Percentiles rank a stretch among this genome's conserved stretches.
Evolutionary conservation across 2,113 vertebrate genomes (phyloP).

Genomic region (Psilopsiagon aurifrons): DNA sequence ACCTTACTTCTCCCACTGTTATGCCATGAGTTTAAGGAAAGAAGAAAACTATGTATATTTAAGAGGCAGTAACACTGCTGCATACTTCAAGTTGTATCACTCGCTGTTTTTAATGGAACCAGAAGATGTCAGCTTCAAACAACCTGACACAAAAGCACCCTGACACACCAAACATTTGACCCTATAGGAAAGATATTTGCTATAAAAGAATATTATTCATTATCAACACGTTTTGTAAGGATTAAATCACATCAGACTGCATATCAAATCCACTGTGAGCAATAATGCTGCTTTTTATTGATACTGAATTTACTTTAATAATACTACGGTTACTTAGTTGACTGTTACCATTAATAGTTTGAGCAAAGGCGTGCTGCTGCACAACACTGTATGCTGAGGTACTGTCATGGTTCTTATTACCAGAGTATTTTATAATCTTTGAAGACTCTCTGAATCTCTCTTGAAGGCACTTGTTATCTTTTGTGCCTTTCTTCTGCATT

Average conservation of each 20-base stretch:
- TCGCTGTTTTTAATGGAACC: neutral
- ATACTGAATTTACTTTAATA: neutral
- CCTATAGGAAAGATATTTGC: neutral
- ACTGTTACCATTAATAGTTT: neutral
- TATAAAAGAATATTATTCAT: neutral
- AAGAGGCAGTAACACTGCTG: neutral
- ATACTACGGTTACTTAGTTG: neutral
- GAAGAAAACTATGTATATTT: neutral
- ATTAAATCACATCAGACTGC: neutral
- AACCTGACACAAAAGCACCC: neutral
- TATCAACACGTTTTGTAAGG: neutral
- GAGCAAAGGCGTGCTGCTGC: neutral
- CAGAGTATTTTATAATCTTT: neutral
- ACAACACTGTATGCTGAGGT: neutral
- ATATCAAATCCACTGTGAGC: neutral
- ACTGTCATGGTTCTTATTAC: neutral
- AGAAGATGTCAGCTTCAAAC: neutral
- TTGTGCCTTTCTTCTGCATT: neutral
- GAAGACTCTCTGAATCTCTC: neutral
- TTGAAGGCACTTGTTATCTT: neutral
- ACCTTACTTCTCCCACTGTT: neutral
- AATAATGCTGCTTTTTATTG: neutral
- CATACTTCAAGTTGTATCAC: neutral
- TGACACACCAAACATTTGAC: neutral
- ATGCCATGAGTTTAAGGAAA: neutral